These are phyloP conservation scores for Eurois occulta DNA, from an alignment of 2,888 invertebrate genomes.

Conservation along the genomic window DNA sequence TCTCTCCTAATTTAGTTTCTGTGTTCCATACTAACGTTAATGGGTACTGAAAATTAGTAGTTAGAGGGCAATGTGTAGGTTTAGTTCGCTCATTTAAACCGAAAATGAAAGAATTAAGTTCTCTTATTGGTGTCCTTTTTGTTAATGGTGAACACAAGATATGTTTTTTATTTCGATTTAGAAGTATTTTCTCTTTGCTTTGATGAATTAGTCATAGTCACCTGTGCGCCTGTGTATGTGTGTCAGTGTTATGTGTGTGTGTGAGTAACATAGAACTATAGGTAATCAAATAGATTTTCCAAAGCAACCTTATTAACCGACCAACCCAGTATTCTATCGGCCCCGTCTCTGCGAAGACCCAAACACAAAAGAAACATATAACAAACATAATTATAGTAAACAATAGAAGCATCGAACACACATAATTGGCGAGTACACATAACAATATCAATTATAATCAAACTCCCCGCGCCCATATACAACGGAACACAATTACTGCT, in stretches of 20 bases:
- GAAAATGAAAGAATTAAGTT: background rate
- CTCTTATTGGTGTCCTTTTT: background rate
- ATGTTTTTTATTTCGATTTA: background rate
- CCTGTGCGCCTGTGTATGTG: no score
- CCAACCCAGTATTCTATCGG: background rate
- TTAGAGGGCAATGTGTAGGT: background rate
- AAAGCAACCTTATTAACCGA: background rate
- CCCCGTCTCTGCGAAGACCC: background rate
- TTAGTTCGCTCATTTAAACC: background rate
- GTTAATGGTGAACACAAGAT: background rate
- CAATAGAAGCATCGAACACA: conserved; percentile 30
- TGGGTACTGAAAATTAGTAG: conserved; percentile 19
- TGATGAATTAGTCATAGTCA: background rate
- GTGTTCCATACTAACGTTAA: conserved; percentile 21
- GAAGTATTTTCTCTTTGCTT: background rate
- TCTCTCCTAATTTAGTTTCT: conserved; percentile 42
- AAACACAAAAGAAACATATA: background rate
- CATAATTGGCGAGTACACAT: conserved; percentile 62
- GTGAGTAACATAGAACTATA: background rate
- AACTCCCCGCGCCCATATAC: conserved; percentile 71
- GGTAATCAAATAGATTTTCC: background rate
- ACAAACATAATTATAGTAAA: conserved; percentile 15
- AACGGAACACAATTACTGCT: conserved; percentile 85
- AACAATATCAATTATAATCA: conserved; percentile 79
- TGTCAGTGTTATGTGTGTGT: no score